A percentile compares a stretch with the other conserved stretches of the same genome.
Evolutionary conservation across 2,113 vertebrate species (phyloP).

Genomic region (Tringa solitaria): DNA sequence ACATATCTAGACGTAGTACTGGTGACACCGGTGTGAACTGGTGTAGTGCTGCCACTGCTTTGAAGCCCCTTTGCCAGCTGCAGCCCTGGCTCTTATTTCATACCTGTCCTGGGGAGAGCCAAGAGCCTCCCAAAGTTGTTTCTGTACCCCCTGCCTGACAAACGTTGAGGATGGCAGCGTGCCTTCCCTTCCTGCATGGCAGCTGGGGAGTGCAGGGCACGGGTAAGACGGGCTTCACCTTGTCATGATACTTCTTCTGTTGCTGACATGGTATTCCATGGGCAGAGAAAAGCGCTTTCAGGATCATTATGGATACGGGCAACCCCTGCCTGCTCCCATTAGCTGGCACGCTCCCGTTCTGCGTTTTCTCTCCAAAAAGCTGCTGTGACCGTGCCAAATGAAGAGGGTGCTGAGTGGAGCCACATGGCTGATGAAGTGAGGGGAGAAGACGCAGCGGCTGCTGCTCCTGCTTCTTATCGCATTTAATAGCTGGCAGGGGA

Average conservation of each 20-base stretch:
- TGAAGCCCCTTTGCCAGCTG: not conserved
- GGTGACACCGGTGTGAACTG: no score
- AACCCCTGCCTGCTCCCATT: not conserved
- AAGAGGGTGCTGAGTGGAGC: not conserved
- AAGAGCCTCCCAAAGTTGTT: not conserved
- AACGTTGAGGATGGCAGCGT: accelerated
- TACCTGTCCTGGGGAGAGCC: not conserved
- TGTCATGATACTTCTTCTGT: accelerated
- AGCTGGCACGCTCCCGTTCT: accelerated
- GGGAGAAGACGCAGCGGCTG: not conserved
- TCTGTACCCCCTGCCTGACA: not conserved
- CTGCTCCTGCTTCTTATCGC: not conserved
- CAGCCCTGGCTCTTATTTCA: no score
- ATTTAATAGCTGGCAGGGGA: not conserved
- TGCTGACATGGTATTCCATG: not conserved
- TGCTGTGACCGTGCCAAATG: not conserved
- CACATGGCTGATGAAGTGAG: not conserved
- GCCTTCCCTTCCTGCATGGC: not conserved
- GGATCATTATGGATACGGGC: accelerated
- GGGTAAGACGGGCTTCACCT: not conserved
- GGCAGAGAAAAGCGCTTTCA: not conserved
- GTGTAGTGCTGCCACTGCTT: not conserved
- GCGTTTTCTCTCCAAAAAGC: not conserved
- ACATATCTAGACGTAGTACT: accelerated
- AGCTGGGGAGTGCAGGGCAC: no score